Conservation (phyloP, 2,888 invertebrate species). For the Drosophila infuscata region DNA sequence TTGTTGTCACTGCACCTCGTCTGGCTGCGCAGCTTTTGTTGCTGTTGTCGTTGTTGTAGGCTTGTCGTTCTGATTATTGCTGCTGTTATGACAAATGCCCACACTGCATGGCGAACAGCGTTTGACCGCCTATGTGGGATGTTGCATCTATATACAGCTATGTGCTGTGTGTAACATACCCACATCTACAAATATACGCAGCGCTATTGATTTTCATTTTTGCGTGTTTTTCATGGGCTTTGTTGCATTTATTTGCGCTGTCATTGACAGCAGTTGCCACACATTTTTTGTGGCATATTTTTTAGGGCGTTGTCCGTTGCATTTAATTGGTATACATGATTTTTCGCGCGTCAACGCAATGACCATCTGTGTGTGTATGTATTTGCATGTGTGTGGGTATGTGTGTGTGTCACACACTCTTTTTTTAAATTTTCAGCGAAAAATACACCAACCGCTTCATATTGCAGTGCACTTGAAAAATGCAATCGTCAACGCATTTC, state of each 20-base stretch:
- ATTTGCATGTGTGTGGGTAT: background rate
- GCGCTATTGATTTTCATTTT: slow-evolving; percentile 73
- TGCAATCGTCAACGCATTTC: slow-evolving; percentile 72
- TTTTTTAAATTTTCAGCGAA: slow-evolving; percentile 36
- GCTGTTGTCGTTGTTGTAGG: slow-evolving; percentile 46
- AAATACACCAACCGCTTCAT: slow-evolving; percentile 22
- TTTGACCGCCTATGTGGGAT: slow-evolving; percentile 49
- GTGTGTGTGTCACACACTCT: slow-evolving; percentile 13
- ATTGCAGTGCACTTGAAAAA: slow-evolving; percentile 70
- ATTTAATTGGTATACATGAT: slow-evolving; percentile 74
- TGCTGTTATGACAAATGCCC: slow-evolving; percentile 70
- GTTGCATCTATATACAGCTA: slow-evolving; percentile 27
- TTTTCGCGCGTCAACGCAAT: slow-evolving; percentile 54
- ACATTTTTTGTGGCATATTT: slow-evolving; percentile 54
- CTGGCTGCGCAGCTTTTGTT: slow-evolving; percentile 27
- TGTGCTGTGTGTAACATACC: slow-evolving; percentile 8
- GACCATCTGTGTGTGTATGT: slow-evolving; percentile 13
- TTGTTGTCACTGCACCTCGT: slow-evolving; percentile 54
- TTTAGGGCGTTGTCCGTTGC: slow-evolving; percentile 78
- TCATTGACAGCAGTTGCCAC: slow-evolving; percentile 74
- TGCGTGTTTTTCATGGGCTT: slow-evolving; percentile 71
- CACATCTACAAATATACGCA: slow-evolving; percentile 11
- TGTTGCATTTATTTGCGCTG: slow-evolving; percentile 77
- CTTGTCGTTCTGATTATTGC: slow-evolving; percentile 68
- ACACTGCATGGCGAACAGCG: slow-evolving; percentile 45